phyloP scores from a whole-genome alignment of 2,888 invertebrate species.

The Nemotelus pantherinus region DNA sequence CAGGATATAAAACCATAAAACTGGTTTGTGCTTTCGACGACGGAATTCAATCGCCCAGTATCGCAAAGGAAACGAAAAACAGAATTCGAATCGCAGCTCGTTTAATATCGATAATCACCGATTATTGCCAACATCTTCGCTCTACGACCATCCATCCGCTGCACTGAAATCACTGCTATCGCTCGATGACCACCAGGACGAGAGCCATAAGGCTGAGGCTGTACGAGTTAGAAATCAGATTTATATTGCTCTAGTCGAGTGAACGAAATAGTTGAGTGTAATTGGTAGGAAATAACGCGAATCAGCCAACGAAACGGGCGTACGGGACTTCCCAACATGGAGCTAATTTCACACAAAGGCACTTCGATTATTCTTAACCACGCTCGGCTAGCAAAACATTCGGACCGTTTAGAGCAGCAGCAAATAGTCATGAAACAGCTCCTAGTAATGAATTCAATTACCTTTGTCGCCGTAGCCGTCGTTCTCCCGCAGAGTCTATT shows the following conservation, averaged over 20 bases:
- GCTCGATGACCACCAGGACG: slow-evolving; percentile 7
- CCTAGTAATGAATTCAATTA: slow-evolving; percentile 26
- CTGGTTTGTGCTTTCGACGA: too few species aligned
- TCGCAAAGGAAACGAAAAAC: neutral
- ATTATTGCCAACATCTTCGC: slow-evolving; percentile 19
- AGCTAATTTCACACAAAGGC: slow-evolving; percentile 45
- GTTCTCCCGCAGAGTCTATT: slow-evolving; percentile 13
- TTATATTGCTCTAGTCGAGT: neutral
- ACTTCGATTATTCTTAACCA: slow-evolving; percentile 44
- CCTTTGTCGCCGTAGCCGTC: slow-evolving; percentile 19
- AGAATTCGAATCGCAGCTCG: slow-evolving; percentile 11
- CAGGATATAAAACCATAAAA: too few species aligned
- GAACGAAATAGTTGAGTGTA: slow-evolving; percentile 13
- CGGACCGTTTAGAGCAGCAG: slow-evolving; percentile 15
- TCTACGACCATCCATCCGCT: neutral
- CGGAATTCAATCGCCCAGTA: too few species aligned
- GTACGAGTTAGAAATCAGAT: neutral
- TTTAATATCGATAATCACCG: slow-evolving; percentile 28
- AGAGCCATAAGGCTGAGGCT: neutral
- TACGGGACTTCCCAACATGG: slow-evolving; percentile 45
- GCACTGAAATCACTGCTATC: neutral
- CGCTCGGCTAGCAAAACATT: slow-evolving; percentile 23
- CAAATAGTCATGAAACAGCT: slow-evolving; percentile 12
- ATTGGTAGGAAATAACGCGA: slow-evolving; percentile 35
- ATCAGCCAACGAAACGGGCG: neutral